Evolutionary conservation across 1,140 invertebrate species (phyloP).

Genomic region (Drosophila albomicans): DNA sequence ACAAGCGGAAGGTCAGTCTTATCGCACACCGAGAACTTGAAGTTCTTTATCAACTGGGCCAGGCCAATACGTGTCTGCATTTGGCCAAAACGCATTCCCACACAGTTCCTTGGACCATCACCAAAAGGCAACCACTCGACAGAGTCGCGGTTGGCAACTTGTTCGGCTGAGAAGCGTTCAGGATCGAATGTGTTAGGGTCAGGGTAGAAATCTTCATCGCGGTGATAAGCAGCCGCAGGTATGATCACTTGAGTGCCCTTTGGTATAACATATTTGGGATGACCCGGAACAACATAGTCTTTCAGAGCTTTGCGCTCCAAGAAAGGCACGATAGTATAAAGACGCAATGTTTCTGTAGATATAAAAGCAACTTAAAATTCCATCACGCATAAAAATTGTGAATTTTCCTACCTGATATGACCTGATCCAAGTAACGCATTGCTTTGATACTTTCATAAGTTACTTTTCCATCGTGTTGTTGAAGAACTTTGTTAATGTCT

Average conservation of each 20-base stretch:
- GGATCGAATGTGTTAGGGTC: constrained; percentile 88
- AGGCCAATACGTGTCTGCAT: constrained; percentile 85
- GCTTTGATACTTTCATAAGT: constrained; percentile 87
- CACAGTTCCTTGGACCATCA: constrained; percentile 86
- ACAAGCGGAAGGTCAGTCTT: constrained; percentile 60
- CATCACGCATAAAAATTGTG: not conserved
- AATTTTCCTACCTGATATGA: constrained; percentile 85
- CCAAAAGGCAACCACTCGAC: constrained; percentile 89
- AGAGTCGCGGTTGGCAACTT: constrained; percentile 84
- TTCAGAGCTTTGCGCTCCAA: constrained; percentile 87
- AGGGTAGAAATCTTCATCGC: constrained; percentile 86
- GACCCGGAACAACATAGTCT: constrained; percentile 87
- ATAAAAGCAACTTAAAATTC: constrained; percentile 35
- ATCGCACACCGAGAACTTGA: constrained; percentile 67
- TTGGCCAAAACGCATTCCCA: constrained; percentile 85
- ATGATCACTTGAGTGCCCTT: constrained; percentile 88
- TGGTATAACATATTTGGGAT: constrained; percentile 87
- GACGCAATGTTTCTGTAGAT: constrained; percentile 87
- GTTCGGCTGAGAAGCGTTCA: constrained; percentile 86
- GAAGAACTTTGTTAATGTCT: constrained; percentile 85
- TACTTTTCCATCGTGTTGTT: constrained; percentile 85
- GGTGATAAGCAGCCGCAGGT: constrained; percentile 87
- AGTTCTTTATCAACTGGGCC: constrained; percentile 79
- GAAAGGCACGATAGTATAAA: constrained; percentile 87
- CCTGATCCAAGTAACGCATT: constrained; percentile 87